phyloP scores from a whole-genome alignment of 2,888 invertebrate genomes.

The Macrosiphum euphorbiae region DNA sequence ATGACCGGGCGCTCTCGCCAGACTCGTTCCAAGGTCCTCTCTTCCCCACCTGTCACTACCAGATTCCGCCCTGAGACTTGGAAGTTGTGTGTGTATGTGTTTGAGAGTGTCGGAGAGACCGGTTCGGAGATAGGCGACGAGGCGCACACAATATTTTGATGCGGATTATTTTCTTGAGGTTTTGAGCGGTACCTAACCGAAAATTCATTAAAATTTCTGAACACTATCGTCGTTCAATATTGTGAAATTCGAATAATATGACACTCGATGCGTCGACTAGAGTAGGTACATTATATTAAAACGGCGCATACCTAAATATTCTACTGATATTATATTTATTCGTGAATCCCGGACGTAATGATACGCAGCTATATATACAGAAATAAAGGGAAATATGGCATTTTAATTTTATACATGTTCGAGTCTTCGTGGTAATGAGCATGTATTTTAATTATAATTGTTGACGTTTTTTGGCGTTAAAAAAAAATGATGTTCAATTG shows the following conservation, averaged over 20 bases:
- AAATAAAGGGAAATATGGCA: neutral
- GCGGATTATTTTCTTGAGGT: neutral
- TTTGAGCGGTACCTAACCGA: neutral
- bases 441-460: neutral
- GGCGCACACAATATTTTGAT: neutral
- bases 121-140: neutral
- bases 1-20: slow-evolving; percentile 40
- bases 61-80: slow-evolving; percentile 5
- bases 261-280: neutral
- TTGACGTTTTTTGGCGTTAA: neutral
- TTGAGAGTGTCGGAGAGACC: neutral
- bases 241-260: neutral
- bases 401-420: neutral
- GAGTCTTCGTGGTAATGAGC: neutral
- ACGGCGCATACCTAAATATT: neutral
- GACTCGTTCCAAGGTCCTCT: slow-evolving; percentile 44
- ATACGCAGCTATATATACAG: neutral
- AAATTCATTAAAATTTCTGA: neutral
- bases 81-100: neutral
- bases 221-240: neutral
- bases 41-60: neutral
- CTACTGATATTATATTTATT: neutral
- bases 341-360: neutral
- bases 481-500: neutral
- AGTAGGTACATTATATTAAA: neutral